phyloP scores from a whole-genome alignment of 2,113 vertebrate species.

The Psephotus haematonotus region DNA sequence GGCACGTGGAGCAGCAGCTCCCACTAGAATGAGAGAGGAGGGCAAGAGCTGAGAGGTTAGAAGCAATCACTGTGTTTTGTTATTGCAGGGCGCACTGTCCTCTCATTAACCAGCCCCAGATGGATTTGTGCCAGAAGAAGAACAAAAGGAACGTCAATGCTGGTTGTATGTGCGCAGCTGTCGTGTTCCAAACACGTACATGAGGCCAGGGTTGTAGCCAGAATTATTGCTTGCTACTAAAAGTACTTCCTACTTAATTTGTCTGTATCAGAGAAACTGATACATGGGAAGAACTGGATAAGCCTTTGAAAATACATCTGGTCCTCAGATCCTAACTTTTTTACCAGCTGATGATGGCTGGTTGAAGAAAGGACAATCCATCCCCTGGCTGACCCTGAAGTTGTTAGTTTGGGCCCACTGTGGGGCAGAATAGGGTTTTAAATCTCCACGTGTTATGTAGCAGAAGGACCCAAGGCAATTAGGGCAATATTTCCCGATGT shows the following conservation, averaged over 20 bases:
- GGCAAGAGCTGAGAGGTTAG: neutral
- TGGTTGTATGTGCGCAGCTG: accelerated
- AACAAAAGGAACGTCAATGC: neutral
- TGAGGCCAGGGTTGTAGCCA: neutral
- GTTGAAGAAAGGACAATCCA: neutral
- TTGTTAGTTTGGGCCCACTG: neutral
- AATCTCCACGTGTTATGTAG: accelerated
- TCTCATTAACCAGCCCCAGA: neutral
- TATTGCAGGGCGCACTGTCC: neutral
- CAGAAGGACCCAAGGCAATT: neutral
- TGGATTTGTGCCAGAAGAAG: neutral
- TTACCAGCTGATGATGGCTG: neutral
- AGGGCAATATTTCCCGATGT: neutral
- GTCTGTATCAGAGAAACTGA: neutral
- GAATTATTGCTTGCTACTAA: neutral
- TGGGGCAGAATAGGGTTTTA: neutral
- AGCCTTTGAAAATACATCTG: neutral
- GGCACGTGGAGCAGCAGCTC: neutral
- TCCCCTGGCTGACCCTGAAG: neutral
- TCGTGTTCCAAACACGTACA: neutral
- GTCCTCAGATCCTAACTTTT: neutral
- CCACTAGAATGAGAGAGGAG: neutral
- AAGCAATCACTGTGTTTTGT: neutral
- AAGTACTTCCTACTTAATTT: neutral
- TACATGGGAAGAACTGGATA: neutral